phyloP scores from a whole-genome alignment of 2,797 vertebrate species.

The Cossypha caffra region DNA sequence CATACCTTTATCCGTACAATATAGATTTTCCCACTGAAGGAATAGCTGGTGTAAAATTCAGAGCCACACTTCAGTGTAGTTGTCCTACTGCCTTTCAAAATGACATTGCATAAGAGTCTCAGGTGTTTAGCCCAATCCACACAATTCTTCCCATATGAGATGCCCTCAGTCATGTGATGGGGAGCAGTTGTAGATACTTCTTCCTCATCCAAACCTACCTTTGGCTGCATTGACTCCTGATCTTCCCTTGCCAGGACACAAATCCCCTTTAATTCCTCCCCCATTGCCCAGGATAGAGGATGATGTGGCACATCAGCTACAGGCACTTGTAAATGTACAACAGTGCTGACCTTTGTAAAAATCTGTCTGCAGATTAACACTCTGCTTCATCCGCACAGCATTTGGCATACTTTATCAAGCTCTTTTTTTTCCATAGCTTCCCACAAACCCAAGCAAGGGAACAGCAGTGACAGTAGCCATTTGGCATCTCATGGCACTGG shows the following conservation, averaged over 20 bases:
- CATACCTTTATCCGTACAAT: not conserved
- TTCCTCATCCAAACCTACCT: not conserved
- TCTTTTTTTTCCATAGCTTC: not conserved
- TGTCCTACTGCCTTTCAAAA: not conserved
- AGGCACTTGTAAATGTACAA: not conserved
- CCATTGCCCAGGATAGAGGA: not conserved
- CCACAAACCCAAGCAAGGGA: not conserved
- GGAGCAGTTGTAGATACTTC: not conserved
- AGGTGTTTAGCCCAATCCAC: not conserved
- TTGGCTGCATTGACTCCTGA: not conserved
- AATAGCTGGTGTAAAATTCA: not conserved
- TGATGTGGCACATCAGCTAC: not conserved
- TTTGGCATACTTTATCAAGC: not conserved
- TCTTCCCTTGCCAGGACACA: not conserved
- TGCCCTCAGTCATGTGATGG: not conserved
- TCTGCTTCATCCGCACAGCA: not conserved
- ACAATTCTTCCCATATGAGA: not conserved
- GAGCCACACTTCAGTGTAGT: not conserved
- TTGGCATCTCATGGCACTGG: conserved; percentile 28
- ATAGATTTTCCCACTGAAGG: not conserved
- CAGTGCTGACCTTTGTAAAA: not conserved
- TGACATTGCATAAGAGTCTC: not conserved
- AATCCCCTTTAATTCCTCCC: not conserved
- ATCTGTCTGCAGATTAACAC: not conserved
- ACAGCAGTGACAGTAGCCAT: conserved; percentile 11